These are phyloP conservation scores for Brenthis daphne DNA, from an alignment of 2,888 invertebrate genomes.

Conservation along the genomic window DNA sequence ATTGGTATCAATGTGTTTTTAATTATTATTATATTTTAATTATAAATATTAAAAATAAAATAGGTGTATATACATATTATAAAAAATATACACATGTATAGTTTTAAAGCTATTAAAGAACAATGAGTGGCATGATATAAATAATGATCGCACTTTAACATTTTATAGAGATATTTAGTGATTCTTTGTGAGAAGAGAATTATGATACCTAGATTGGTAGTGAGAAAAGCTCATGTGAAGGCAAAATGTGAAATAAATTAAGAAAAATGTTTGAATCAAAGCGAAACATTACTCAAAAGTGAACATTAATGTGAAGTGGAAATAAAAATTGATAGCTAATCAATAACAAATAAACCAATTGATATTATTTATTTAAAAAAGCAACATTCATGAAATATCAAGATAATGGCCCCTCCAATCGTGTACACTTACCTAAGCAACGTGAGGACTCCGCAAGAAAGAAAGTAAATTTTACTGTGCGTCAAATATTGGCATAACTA, in stretches of 20 bases:
- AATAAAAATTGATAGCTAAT: constrained; percentile 54
- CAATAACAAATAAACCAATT: constrained; percentile 57
- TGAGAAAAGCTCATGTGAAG: constrained; percentile 61
- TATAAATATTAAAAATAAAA: not conserved
- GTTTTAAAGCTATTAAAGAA: constrained; percentile 3
- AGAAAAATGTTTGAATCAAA: constrained; percentile 73
- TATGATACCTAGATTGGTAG: constrained; percentile 47
- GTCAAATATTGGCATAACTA: constrained; percentile 64
- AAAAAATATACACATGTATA: not conserved
- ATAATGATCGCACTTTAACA: constrained; percentile 23
- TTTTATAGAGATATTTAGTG: constrained; percentile 7
- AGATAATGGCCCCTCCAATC: constrained; percentile 61
- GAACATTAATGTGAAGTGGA: constrained; percentile 55
- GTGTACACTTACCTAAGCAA: constrained; percentile 81
- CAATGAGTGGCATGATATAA: constrained; percentile 8
- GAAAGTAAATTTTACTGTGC: constrained; percentile 81
- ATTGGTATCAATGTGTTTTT: not conserved
- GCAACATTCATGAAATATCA: constrained; percentile 63
- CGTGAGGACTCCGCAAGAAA: constrained; percentile 83
- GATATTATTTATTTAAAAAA: constrained; percentile 55
- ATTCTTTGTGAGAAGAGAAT: constrained; percentile 45
- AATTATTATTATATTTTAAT: not conserved
- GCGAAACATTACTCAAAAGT: constrained; percentile 81
- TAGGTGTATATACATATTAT: constrained; percentile 1
- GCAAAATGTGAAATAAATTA: constrained; percentile 56